Percentiles rank a stretch among this genome's conserved stretches.
Evolutionary conservation across 2,888 invertebrate genomes (phyloP).

Genomic region (Carcina quercana): DNA sequence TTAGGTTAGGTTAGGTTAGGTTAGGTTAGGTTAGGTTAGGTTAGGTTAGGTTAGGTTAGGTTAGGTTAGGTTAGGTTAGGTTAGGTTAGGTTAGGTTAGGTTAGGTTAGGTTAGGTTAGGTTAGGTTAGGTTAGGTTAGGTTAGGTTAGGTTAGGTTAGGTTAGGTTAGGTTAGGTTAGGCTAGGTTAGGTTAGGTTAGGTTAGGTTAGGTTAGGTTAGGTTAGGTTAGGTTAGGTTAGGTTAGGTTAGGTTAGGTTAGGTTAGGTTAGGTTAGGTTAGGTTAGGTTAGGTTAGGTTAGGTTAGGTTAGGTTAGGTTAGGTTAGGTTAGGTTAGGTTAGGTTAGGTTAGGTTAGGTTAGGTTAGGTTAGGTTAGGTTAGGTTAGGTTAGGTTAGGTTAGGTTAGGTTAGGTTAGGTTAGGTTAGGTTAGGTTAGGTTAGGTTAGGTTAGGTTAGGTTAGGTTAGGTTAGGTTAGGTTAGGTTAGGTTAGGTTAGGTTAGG

Average conservation of each 20-base stretch:
- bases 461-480: slow-evolving; percentile 14
- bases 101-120: slow-evolving; percentile 13
- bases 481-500: slow-evolving; percentile 14
- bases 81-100: slow-evolving; percentile 14
- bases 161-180: slow-evolving; percentile 15
- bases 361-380: slow-evolving; percentile 15
- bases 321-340: slow-evolving; percentile 16
- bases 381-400: slow-evolving; percentile 16
- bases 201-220: slow-evolving; percentile 14
- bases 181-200: slow-evolving; percentile 13
- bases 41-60: slow-evolving; percentile 14
- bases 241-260: slow-evolving; percentile 15
- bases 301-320: slow-evolving; percentile 16
- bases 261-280: slow-evolving; percentile 14
- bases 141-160: slow-evolving; percentile 16
- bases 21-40: slow-evolving; percentile 13
- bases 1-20: slow-evolving; percentile 14
- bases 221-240: slow-evolving; percentile 14
- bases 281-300: slow-evolving; percentile 16
- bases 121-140: slow-evolving; percentile 15
- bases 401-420: slow-evolving; percentile 16
- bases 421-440: slow-evolving; percentile 16
- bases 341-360: slow-evolving; percentile 15
- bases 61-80: slow-evolving; percentile 14
- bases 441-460: slow-evolving; percentile 15